Base-by-base conservation (phyloP, 2,888 invertebrate genomes). In the Cosmia pyralina region DNA sequence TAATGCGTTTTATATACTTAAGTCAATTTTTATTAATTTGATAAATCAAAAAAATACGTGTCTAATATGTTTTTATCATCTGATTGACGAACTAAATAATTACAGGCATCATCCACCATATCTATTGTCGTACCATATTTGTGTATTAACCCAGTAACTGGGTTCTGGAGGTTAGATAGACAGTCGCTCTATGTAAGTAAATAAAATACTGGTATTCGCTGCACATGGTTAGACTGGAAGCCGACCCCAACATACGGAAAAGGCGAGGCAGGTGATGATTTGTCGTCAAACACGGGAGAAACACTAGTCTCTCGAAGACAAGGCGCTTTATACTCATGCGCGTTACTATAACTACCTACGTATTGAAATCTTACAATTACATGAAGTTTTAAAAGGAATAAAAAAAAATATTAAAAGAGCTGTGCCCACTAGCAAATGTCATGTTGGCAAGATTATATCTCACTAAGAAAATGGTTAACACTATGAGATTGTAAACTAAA, bases 401-500 rank as follows among this genome's bases (percentile, higher is more conserved):
- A 50, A 22, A 52, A 64, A 19, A 0, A 4, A 41, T 41, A 41
- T 41, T 41, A n/a, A 15, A 17, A 46, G 34, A 17, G 15, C 81
- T 46, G 59, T 81, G 75, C 75, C 81, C 77, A 68, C 55, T 72
- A 72, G 46, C 38, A 68, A 28, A 19, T 75, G 57, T 66, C 57
- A 63, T 74, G 50, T 22, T 66, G 60, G 80, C 55, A 72, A 72
- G 50, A 65, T 50, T 4, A 38, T 69, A 15, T 76, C 22, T 57
- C 8, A 76, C 34, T 77, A 53, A 2, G 10, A 53, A 52, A 59
- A 8, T 15, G 17, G 17, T 2, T n/a, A 66, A 50, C 19, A 19
- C 15, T 34, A 17, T 15, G 1, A 38, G 7, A 1, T 22, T 41
- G 11, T 41, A 17, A 11, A 48, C 19, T 28, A 22, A 28, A 41